A percentile compares a stretch with the other conserved stretches of the same genome.
These are phyloP conservation scores for Plusia festucae DNA, from an alignment of 2,888 invertebrate genomes.

Conservation along the genomic window DNA sequence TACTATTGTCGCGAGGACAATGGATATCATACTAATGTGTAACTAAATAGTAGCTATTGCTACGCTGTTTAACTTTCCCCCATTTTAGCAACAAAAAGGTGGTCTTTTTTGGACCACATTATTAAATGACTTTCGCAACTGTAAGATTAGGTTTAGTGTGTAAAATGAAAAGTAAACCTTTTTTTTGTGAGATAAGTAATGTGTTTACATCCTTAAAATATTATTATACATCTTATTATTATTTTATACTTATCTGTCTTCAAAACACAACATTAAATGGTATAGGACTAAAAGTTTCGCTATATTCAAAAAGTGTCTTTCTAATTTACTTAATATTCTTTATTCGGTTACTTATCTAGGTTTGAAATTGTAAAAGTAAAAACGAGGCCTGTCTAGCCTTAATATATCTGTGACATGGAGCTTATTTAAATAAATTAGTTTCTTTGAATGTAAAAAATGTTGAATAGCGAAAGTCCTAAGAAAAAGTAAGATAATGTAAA, in stretches of 20 bases:
- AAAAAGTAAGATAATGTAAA: not conserved
- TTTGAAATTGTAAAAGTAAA: not conserved
- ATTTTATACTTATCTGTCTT: not conserved
- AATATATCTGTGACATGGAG: not conserved
- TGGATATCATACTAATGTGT: slow-evolving; percentile 19
- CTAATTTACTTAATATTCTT: not conserved
- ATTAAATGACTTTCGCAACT: not conserved
- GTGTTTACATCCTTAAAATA: too few relatives aligned
- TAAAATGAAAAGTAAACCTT: not conserved
- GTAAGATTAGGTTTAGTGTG: not conserved
- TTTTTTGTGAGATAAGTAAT: not conserved
- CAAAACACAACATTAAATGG: not conserved
- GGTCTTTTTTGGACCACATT: not conserved
- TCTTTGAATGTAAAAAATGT: not conserved
- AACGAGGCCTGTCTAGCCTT: too few relatives aligned
- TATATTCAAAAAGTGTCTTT: not conserved
- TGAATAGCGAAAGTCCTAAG: not conserved
- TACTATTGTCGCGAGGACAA: slow-evolving; percentile 36
- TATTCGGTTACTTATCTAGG: not conserved
- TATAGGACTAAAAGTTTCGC: not conserved
- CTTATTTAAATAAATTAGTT: not conserved
- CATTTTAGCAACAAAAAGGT: not conserved
- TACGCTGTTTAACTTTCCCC: not conserved
- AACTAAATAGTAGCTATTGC: not conserved
- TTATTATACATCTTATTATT: not conserved